phyloP scores from a whole-genome alignment of 2,113 vertebrate species.

The Sinocyclocheilus anshuiensis region DNA sequence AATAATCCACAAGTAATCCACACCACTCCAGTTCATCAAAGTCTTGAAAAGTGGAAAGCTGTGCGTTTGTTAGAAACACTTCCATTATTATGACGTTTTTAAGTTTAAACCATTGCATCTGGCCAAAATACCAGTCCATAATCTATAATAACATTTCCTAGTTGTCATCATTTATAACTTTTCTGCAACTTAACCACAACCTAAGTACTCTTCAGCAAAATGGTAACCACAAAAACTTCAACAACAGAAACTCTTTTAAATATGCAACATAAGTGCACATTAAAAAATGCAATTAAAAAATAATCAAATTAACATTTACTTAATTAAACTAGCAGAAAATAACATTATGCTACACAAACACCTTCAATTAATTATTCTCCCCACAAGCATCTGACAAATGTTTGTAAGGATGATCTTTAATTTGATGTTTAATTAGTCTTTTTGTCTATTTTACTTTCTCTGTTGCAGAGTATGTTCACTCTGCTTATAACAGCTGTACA shows the following conservation, averaged over 20 bases:
- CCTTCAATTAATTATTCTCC: neutral
- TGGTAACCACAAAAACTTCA: neutral
- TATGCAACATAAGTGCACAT: neutral
- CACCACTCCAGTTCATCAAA: too few relatives aligned
- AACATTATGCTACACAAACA: neutral
- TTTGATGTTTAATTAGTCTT: neutral
- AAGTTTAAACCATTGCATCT: too few relatives aligned
- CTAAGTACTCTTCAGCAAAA: too few relatives aligned
- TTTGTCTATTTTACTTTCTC: neutral
- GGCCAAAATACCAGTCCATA: too few relatives aligned
- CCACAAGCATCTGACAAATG: neutral
- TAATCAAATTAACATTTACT: neutral
- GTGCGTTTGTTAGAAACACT: too few relatives aligned
- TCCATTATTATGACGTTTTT: too few relatives aligned
- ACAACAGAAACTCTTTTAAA: neutral
- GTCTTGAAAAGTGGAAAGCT: too few relatives aligned
- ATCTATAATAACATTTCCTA: too few relatives aligned
- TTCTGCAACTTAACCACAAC: too few relatives aligned
- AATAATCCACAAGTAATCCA: too few relatives aligned
- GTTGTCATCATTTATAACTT: too few relatives aligned
- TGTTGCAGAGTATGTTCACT: constrained; percentile 36
- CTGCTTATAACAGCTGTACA: constrained; percentile 21
- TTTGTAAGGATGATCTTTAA: too few relatives aligned
- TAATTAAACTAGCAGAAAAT: neutral
- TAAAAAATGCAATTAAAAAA: neutral